Conservation (phyloP, 2,888 invertebrate genomes). For the Anoncus sp. region DNA sequence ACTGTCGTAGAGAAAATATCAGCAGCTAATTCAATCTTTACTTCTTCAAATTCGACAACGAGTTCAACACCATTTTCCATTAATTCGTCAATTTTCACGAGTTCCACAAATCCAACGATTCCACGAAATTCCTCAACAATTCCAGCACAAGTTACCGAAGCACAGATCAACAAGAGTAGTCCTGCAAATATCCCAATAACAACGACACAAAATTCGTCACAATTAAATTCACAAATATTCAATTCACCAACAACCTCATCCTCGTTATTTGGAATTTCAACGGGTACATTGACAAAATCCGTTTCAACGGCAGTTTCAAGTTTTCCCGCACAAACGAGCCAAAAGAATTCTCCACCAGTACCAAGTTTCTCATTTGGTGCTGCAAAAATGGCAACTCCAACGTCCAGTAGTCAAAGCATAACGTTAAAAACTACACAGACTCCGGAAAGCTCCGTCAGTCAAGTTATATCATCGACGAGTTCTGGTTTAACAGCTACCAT, state of each 20-base stretch:
- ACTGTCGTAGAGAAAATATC: conserved; percentile 6
- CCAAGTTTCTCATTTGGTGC: conserved; percentile 56
- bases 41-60: conserved; percentile 7
- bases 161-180: not conserved
- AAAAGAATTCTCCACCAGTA: conserved; percentile 5
- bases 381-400: conserved; percentile 7
- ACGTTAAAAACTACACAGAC: not conserved
- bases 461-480: not conserved
- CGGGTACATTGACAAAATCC: conserved; percentile 15
- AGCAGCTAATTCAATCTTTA: conserved; percentile 15
- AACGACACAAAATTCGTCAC: conserved; percentile 14
- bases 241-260: conserved; percentile 7
- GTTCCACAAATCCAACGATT: not conserved
- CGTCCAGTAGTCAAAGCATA: conserved; percentile 9
- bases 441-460: not conserved
- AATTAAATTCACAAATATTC: conserved; percentile 32
- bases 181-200: not conserved
- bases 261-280: conserved; percentile 6
- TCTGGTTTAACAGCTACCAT: not conserved
- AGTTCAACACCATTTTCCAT: conserved; percentile 18
- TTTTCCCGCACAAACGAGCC: not conserved
- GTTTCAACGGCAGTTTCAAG: not conserved
- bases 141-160: not conserved
- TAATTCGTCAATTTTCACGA: conserved; percentile 29
- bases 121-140: not conserved